These are phyloP conservation scores for Nyleta sp. DNA, from an alignment of 2,888 invertebrate species.

Conservation along the genomic window DNA sequence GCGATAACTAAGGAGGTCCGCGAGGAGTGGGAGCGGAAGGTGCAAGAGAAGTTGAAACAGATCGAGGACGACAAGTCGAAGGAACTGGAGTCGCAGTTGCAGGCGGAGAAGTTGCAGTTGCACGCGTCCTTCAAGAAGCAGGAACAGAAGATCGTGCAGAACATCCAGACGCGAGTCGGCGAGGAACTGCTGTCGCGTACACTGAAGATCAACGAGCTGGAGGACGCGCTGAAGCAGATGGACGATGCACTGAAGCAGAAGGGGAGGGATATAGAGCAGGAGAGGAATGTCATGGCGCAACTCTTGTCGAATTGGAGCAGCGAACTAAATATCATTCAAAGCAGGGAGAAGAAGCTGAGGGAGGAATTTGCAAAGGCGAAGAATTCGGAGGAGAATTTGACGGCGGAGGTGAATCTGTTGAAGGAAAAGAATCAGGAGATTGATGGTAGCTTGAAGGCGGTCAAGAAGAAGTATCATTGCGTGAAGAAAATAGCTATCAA, in stretches of 20 bases:
- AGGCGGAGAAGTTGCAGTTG: conserved; percentile 83
- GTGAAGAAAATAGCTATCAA: conserved; percentile 86
- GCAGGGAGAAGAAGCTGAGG: conserved; percentile 81
- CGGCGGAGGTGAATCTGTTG: conserved; percentile 83
- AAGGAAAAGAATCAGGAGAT: conserved; percentile 72
- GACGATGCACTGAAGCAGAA: conserved; percentile 74
- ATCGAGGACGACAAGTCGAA: conserved; percentile 84
- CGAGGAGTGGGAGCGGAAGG: conserved; percentile 87
- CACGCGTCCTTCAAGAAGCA: conserved; percentile 84
- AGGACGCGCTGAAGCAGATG: conserved; percentile 80
- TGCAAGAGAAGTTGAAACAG: conserved; percentile 85
- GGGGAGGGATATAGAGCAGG: conserved; percentile 83
- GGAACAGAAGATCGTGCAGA: conserved; percentile 83
- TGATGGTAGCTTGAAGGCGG: conserved; percentile 69
- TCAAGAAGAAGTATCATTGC: conserved; percentile 85
- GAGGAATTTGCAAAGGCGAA: conserved; percentile 83
- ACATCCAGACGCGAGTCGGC: conserved; percentile 81
- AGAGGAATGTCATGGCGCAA: conserved; percentile 82
- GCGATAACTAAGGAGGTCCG: conserved; percentile 85
- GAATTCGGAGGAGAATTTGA: conserved; percentile 82
- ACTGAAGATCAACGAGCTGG: conserved; percentile 81
- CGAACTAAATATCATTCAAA: conserved; percentile 76
- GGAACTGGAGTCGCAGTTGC: conserved; percentile 84
- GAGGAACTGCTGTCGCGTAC: conserved; percentile 73
- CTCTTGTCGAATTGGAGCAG: conserved; percentile 76